phyloP scores from a whole-genome alignment of 2,797 vertebrate genomes.

The Smutsia temminckii region DNA sequence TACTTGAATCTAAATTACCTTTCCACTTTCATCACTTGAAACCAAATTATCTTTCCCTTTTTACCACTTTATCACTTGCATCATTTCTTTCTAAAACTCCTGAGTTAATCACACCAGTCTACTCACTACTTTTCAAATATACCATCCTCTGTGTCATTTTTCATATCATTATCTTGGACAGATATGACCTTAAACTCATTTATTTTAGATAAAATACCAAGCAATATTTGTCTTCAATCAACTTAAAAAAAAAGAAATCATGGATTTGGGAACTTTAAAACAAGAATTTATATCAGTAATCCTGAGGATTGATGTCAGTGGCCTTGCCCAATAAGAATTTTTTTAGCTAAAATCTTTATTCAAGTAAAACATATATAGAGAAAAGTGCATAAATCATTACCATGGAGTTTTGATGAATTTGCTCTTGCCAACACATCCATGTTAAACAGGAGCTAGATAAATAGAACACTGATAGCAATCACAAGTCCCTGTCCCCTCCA shows the following conservation, averaged over 20 bases:
- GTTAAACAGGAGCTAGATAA: neutral
- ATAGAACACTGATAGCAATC: neutral
- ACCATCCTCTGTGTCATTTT: neutral
- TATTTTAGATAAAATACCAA: neutral
- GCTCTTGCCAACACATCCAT: neutral
- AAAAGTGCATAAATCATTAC: neutral
- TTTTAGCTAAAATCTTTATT: neutral
- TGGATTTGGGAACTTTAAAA: neutral
- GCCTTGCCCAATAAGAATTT: neutral
- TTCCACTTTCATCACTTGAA: constrained; percentile 40
- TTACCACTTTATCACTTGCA: neutral
- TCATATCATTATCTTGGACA: neutral
- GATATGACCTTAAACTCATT: neutral
- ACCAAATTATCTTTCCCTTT: constrained; percentile 19
- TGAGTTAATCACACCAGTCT: neutral
- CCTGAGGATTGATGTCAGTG: neutral
- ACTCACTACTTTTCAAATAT: neutral
- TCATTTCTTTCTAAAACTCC: neutral
- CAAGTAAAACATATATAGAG: neutral
- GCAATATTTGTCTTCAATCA: neutral
- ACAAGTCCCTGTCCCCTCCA: neutral
- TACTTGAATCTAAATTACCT: constrained; percentile 32
- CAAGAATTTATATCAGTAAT: neutral
- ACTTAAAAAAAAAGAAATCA: neutral
- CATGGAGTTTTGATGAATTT: neutral